phyloP scores from a whole-genome alignment of 2,797 vertebrate genomes.

The Dermochelys coriacea region DNA sequence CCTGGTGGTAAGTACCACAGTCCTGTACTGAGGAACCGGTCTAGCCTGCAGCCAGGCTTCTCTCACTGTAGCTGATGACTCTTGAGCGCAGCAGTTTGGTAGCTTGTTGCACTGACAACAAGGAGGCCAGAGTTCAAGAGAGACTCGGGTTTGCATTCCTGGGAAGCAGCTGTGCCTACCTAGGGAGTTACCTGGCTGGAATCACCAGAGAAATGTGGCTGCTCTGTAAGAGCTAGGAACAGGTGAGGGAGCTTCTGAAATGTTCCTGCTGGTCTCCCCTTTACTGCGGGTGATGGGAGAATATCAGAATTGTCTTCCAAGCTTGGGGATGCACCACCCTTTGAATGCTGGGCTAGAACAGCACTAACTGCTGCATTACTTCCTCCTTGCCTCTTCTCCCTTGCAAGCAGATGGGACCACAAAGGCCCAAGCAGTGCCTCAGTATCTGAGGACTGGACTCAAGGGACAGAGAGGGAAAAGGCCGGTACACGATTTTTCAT shows the following conservation, averaged over 20 bases:
- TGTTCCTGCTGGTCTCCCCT: accelerated
- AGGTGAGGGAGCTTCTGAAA: not conserved
- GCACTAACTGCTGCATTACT: not conserved
- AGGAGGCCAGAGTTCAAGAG: not conserved
- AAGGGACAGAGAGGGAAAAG: not conserved
- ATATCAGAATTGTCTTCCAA: not conserved
- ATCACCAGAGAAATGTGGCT: not conserved
- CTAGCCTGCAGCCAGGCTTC: not conserved
- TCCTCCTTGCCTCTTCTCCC: not conserved
- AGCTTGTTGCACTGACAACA: not conserved
- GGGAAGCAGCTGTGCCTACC: not conserved
- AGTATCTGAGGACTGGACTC: not conserved
- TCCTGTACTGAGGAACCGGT: accelerated
- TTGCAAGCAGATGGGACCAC: not conserved
- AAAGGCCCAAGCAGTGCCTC: not conserved
- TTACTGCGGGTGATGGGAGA: not conserved
- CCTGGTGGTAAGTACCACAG: slow-evolving; percentile 86
- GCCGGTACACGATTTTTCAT: not conserved
- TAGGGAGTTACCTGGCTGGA: not conserved
- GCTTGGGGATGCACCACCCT: not conserved
- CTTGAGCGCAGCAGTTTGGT: not conserved
- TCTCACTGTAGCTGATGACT: accelerated
- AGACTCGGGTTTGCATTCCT: accelerated
- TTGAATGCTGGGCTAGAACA: not conserved
- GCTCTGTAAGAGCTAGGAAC: not conserved